These are phyloP conservation scores for Zosterops pallidus DNA, from an alignment of 2,113 vertebrate species.

Conservation along the genomic window DNA sequence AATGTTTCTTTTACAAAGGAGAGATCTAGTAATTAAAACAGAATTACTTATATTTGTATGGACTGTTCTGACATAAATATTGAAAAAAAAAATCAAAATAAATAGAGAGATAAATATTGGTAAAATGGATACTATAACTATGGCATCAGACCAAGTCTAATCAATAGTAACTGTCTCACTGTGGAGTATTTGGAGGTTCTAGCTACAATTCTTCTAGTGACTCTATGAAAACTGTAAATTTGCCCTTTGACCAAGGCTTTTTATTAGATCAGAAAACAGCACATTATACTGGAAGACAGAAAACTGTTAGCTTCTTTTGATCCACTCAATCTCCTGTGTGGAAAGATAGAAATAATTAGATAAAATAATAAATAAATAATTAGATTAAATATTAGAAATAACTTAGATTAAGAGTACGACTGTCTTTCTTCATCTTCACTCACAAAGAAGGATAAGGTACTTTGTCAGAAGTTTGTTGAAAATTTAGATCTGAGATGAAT, in stretches of 20 bases:
- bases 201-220: not conserved
- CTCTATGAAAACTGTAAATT: not conserved
- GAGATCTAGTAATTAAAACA: not conserved
- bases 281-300: not conserved
- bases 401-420: not conserved
- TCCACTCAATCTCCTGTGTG: not conserved
- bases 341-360: not conserved
- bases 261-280: not conserved
- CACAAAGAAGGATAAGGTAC: not conserved
- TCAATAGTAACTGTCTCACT: not conserved
- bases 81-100: not conserved
- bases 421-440: not conserved
- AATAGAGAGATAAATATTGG: not conserved
- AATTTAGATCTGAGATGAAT: not conserved
- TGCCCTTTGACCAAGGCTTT: not conserved
- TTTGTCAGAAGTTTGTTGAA: not conserved
- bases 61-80: not conserved
- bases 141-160: not conserved
- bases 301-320: not conserved
- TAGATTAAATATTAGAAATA: not conserved
- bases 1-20: not conserved
- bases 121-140: not conserved
- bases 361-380: not conserved
- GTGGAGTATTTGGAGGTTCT: not conserved
- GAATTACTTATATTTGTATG: not conserved